Evolutionary conservation across 92 coral and sea anemone genomes (phyloP), one percentile per base, ranked within the genome.

Genomic region (Zoanthus solanderi): DNA sequence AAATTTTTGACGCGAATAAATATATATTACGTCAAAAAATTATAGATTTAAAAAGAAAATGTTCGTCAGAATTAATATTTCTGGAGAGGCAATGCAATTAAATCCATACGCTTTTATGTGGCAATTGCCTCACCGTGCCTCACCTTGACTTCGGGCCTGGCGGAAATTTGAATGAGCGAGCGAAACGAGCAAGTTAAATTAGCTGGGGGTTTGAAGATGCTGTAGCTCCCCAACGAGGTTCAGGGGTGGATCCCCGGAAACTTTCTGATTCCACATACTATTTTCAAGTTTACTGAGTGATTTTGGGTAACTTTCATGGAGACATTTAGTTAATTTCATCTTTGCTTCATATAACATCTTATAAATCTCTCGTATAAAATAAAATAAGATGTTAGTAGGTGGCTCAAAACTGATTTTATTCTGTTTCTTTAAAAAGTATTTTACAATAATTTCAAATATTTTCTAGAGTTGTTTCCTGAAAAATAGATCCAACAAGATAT

Each of bases 81-180:
- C 65, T 57, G 65, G 60, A 54, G 60, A 54, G 60, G 60, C 60
- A 54, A 54, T 54, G 60, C 65, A 57, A 57, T 57, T 57, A 57
- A 57, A 57, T 57, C 65, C 65, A 57, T 57, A 57, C 65, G 65
- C 65, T 57, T 57, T 57, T 57, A 57, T 57, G 65, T 57, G 65
- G 65, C 65, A 57, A 57, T 57, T 57, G 65, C 65, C 65, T 57
- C 65, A 57, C 65, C 65, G 65, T 57, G 65, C 65, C 65, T 57
- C 65, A 57, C 17, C 65, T 57, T 57, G 65, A 57, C 65, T 57
- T 57, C 18, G 65, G 23, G 23, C 65, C 65, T 57, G 65, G 65
- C 17, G 65, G 65, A 57, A 57, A 57, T 57, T 57, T 57, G 65
- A 57, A 57, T 57, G 65, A 57, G 65, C 65, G 65, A 57, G 65